A percentile compares a stretch with the other conserved stretches of the same genome.
phyloP scores from a whole-genome alignment of 1,140 invertebrate genomes.

The Macrosteles quadrilineatus region DNA sequence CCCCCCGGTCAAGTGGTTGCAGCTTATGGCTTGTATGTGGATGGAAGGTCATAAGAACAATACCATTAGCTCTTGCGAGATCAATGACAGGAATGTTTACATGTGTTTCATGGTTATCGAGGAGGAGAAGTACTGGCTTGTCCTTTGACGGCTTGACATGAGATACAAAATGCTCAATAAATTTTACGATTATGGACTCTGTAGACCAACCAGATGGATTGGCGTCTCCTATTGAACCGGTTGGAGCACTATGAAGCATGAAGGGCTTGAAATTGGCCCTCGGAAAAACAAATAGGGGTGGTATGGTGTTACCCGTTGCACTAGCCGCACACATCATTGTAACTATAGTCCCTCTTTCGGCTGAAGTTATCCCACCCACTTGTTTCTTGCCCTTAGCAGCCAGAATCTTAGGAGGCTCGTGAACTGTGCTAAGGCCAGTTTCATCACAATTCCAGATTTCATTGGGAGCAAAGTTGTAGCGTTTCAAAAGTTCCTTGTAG shows the following conservation, averaged over 20 bases:
- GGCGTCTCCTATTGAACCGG: constrained; percentile 11
- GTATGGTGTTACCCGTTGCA: constrained; percentile 49
- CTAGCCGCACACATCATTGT: constrained; percentile 48
- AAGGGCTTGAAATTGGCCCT: constrained; percentile 46
- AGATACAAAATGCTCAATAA: constrained; percentile 28
- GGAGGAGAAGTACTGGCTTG: constrained; percentile 10
- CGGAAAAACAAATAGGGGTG: constrained; percentile 52
- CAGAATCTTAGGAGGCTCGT: constrained; percentile 46
- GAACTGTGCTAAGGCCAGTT: constrained; percentile 51
- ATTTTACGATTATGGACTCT: not conserved
- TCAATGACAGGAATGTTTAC: not conserved
- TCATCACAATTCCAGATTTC: constrained; percentile 55
- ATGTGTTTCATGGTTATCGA: constrained; percentile 26
- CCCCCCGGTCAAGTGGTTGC: not conserved
- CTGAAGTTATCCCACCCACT: constrained; percentile 50
- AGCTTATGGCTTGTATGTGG: not conserved
- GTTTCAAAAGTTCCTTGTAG: not conserved
- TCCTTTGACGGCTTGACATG: constrained; percentile 17
- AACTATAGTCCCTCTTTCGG: constrained; percentile 51
- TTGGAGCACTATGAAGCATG: constrained; percentile 34
- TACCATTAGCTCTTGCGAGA: not conserved
- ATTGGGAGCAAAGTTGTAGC: constrained; percentile 34
- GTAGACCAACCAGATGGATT: constrained; percentile 42
- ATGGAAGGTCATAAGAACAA: not conserved
- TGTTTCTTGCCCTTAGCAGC: constrained; percentile 50